These are phyloP conservation scores for Heliconius congener DNA, from an alignment of 1,140 invertebrate species.

Conservation along the genomic window DNA sequence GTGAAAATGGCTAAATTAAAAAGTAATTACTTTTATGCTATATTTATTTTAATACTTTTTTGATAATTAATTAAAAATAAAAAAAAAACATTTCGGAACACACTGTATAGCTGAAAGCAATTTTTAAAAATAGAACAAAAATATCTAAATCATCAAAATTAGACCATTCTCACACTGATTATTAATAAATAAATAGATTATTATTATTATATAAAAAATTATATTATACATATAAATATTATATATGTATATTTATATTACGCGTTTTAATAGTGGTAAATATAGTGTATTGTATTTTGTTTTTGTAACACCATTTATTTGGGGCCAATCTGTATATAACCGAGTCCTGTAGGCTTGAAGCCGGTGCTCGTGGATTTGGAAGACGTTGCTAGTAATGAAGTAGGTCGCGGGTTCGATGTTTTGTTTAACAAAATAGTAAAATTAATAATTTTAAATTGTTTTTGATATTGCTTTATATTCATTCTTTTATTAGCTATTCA, in stretches of 20 bases:
- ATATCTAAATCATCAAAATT: neutral
- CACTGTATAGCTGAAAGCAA: too few relatives aligned
- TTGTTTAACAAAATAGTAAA: neutral
- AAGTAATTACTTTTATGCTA: neutral
- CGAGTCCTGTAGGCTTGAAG: constrained; percentile 41
- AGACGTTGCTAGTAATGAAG: neutral
- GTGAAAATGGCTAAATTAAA: neutral
- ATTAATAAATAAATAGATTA: constrained; percentile 21
- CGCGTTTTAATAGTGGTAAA: constrained; percentile 20
- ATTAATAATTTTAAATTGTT: neutral
- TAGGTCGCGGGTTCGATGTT: neutral
- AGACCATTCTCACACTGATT: neutral
- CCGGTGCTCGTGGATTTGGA: neutral
- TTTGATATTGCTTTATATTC: too few relatives aligned
- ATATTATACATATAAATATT: constrained; percentile 34
- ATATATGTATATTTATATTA: constrained; percentile 35
- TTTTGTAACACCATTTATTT: constrained; percentile 53
- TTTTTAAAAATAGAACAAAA: too few relatives aligned
- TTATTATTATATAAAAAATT: constrained; percentile 17
- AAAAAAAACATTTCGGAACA: too few relatives aligned
- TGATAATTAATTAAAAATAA: too few relatives aligned
- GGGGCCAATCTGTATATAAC: constrained; percentile 67
- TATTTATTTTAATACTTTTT: neutral
- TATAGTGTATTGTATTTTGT: constrained; percentile 19
- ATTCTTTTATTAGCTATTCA: too few relatives aligned